Base-by-base conservation (phyloP, 2,797 vertebrate genomes). In the Microhierax caerulescens region DNA sequence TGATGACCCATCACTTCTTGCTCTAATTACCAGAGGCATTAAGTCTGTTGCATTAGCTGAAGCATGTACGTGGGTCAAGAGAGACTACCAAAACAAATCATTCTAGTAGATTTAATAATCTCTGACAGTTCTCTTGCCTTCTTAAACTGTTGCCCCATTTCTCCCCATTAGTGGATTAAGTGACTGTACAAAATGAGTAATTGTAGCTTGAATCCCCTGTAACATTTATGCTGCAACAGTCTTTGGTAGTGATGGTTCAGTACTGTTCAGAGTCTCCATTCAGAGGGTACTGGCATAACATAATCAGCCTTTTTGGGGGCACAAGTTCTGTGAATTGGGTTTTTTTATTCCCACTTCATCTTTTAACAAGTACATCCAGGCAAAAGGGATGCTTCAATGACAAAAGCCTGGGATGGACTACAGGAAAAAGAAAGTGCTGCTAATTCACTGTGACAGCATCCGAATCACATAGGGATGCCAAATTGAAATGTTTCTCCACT, bases 401-500 rank as follows among this genome's bases (percentile, higher is more conserved):
- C 88, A 96, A 95, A 90, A 76, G 77, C 84, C 57, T 70, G 61
- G 70, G 50, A 86, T 57, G 72, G 80, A 61, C 79, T 70, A 74
- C 17, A 90, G 85, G 54, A 78, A 90, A 94, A 83, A 91, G 79
- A 74, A 93, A 93, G 81, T 12, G 5, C 48, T 80, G 68, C 85
- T 97, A 96, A 97, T 97, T 95, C 89, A 91, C 60, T 95, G 64
- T 97, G 97, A 97, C 97, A 97, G 95, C 86, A 95, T 50, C 86
- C 92, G 86, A 91, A 94, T 96, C 82, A 60, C 48, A 61, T 48
- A 74, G 23, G 65, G 78, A 67, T 87, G 93, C 93, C 88, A 95
- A 97, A 95, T 28, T 92, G 81, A 92, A 95, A 97, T 81, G 88
- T 65, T 94, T 86, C 95, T 90, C 92, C 65, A n/a, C 80, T 96